These are phyloP conservation scores for Pectinophora gossypiella DNA, from an alignment of 1,140 invertebrate species.

Conservation along the genomic window DNA sequence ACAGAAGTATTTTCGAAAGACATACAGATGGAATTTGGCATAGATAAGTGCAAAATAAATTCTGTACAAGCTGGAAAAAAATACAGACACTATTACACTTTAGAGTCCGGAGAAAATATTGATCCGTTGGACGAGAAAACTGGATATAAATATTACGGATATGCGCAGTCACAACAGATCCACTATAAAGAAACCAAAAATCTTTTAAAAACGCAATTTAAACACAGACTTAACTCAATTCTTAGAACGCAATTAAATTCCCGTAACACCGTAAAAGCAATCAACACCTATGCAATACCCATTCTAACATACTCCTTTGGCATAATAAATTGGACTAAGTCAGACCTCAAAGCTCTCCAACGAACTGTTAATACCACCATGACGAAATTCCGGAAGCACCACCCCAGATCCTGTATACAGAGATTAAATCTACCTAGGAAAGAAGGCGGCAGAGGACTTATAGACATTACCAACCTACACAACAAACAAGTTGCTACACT, in stretches of 20 bases:
- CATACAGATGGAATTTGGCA: constrained; percentile 7
- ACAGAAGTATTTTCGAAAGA: neutral
- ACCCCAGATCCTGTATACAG: constrained; percentile 1
- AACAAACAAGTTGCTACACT: neutral
- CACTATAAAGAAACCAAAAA: constrained; percentile 8
- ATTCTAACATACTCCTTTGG: constrained; percentile 5
- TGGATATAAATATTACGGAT: constrained; percentile 8
- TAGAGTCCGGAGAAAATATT: neutral
- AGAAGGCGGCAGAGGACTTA: neutral
- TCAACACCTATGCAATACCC: constrained; percentile 8
- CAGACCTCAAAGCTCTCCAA: neutral
- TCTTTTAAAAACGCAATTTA: constrained; percentile 1
- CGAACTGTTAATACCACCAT: constrained; percentile 1
- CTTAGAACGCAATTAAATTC: constrained; percentile 4
- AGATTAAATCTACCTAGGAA: neutral
- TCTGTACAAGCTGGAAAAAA: neutral
- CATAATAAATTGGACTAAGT: constrained; percentile 8
- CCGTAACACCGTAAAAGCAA: constrained; percentile 9
- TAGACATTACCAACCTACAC: neutral
- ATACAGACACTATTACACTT: neutral
- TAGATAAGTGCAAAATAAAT: neutral
- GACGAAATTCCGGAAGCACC: neutral
- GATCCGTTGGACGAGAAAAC: neutral
- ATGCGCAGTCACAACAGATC: constrained; percentile 2
- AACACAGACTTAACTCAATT: too few relatives aligned